Conservation (phyloP, 2,888 invertebrate genomes). For the Coelopa pilipes region DNA sequence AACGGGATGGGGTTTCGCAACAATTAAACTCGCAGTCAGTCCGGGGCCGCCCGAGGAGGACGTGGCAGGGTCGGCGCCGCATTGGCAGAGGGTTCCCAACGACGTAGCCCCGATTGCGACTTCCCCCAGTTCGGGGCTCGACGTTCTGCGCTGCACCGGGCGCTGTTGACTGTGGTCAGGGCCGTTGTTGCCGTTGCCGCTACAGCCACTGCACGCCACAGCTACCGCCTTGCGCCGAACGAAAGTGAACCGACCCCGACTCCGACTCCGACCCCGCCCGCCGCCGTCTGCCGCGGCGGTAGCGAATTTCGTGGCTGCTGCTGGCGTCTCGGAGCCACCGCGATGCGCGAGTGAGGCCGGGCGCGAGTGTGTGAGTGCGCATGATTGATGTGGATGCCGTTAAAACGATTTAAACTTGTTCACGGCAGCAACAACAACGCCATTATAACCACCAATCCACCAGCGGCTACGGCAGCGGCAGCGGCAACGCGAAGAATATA, state of each 20-base stretch:
- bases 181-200: no score
- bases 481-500: slow-evolving; percentile 11
- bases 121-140: not conserved
- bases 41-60: not conserved
- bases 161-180: slow-evolving; percentile 43
- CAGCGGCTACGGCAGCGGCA: no score
- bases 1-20: slow-evolving; percentile 7
- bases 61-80: no score
- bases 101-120: not conserved
- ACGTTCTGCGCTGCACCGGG: not conserved
- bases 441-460: not conserved
- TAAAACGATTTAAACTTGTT: slow-evolving; percentile 26
- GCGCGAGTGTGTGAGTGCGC: slow-evolving; percentile 3
- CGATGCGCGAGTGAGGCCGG: not conserved
- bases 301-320: slow-evolving; percentile 23
- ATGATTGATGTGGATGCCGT: slow-evolving; percentile 32
- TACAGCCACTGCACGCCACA: not conserved
- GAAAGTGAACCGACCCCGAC: slow-evolving; percentile 37
- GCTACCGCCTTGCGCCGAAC: slow-evolving; percentile 31
- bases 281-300: slow-evolving; percentile 7
- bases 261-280: not conserved
- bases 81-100: no score
- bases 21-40: not conserved
- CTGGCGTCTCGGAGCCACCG: slow-evolving; percentile 1
- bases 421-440: not conserved